A percentile compares a stretch with the other conserved stretches of the same genome.
Conservation (phyloP, 2,113 vertebrate genomes). For the Cettia cetti region DNA sequence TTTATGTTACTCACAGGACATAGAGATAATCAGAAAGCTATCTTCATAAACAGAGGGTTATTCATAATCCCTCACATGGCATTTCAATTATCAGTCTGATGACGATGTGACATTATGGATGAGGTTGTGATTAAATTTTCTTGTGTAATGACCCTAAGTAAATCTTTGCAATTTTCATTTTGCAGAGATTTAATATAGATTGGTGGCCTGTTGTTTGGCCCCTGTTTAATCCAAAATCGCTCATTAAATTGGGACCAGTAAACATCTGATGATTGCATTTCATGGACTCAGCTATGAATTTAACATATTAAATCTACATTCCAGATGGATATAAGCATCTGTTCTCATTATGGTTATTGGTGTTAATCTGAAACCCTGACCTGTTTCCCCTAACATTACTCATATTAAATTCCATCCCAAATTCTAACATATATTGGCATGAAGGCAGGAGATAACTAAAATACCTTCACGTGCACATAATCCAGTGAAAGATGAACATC, state of each 20-base stretch:
- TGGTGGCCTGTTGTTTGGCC: conserved; percentile 81
- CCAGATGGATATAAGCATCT: conserved; percentile 80
- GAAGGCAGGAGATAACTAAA: not conserved
- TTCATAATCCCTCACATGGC: conserved; percentile 78
- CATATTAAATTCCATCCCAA: conserved; percentile 71
- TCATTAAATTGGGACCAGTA: conserved; percentile 83
- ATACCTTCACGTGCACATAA: conserved; percentile 12
- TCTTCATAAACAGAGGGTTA: conserved; percentile 81
- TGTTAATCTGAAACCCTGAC: conserved; percentile 78
- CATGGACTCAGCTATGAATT: conserved; percentile 73
- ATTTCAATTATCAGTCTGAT: conserved; percentile 74
- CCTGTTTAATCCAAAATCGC: conserved; percentile 87
- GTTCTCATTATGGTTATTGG: conserved; percentile 77
- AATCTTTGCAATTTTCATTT: conserved; percentile 98
- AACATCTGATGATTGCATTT: conserved; percentile 80
- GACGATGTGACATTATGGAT: conserved; percentile 61
- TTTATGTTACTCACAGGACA: conserved; percentile 69
- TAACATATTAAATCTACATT: conserved; percentile 66
- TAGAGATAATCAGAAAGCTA: conserved; percentile 76
- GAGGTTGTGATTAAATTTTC: conserved; percentile 89
- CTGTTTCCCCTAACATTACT: conserved; percentile 75
- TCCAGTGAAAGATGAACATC: not conserved
- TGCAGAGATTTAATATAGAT: conserved; percentile 95
- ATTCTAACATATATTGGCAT: not conserved
- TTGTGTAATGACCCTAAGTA: conserved; percentile 84